Evolutionary conservation across 2,888 invertebrate species (phyloP), one percentile per base, ranked within the genome.

Genomic region (Heliconius aoede): DNA sequence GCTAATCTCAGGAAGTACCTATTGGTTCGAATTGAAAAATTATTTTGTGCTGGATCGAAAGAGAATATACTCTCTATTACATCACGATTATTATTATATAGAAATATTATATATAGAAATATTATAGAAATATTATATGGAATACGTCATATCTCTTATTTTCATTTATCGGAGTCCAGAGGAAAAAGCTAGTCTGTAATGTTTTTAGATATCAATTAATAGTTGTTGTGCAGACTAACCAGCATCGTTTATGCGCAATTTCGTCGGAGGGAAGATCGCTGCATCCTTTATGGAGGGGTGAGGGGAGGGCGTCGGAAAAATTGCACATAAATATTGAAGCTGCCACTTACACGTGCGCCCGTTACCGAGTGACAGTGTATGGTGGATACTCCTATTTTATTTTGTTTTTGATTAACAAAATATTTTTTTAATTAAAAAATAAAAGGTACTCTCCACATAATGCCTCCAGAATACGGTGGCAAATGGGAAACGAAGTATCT

Each of bases 291-390:
- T 90, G 90, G 88, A 84, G 84, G 82, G 79, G 79, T 79, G 83
- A 81, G 79, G 82, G 83, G 86, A 87, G 83, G 86, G 85, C 85
- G 89, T 87, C 89, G 93, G 93, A 94, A 94, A 94, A 94, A 94
- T 94, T 94, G 93, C 93, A 92, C 94, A 94, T 94, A 94, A 94
- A 94, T 94, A 94, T 94, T 94, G 94, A 93, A 94, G 94, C 94
- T 93, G 94, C 94, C 94, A 94, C 92, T 93, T 94, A 94, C 94
- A 94, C 94, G 94, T 94, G 94, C 92, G 93, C 91, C 91, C 89
- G 86, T 86, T 84, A 89, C 85, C 82, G 78, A 79, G 71, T 76
- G 86, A 69, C 73, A 79, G 86, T 58, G 69, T 86, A 84, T 65
- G 78, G 81, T 87, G 90, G 94, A 92, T 84, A 83, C 40, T 82